Evolutionary conservation across 2,888 invertebrate genomes (phyloP), one percentile per base, ranked within the genome.

Genomic region (Nomada fabriciana): DNA sequence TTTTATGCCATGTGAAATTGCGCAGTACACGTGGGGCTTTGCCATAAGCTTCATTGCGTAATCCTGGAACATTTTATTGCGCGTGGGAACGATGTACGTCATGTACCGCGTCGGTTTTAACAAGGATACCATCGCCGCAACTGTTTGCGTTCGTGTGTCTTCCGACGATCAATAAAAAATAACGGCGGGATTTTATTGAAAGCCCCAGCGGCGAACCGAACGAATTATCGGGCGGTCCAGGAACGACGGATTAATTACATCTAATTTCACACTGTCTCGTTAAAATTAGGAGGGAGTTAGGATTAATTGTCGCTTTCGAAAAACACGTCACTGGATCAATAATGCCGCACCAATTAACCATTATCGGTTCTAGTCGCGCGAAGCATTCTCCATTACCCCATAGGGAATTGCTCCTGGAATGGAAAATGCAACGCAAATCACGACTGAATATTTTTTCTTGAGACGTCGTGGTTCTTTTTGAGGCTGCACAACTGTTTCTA

Each of bases 61-160:
- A 87, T 82, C 84, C 84, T 73, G 76, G 73, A 80, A 79, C 80
- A 84, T 87, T 87, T 87, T 87, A 87, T 82, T 82, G 84, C 87
- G 84, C 86, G 87, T 87, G 87, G 87, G 87, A 86, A 87, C 79
- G 81, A 75, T 73, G 76, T 77, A 87, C 87, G 86, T 86, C 86
- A 86, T 83, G 85, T 78, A 76, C 83, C 83, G 79, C 83, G 72
- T 83, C 78, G 80, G 80, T 80, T 82, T 83, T 85, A 85, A 85
- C 84, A 80, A 86, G 80, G 82, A 84, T 70, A 63, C 63, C 65
- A 53, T 73, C 68, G 43, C 53, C 25, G 71, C 25, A 23, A 55
- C 67, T 59, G 68, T 67, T 47, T 25, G 55, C 52, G 50, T 53
- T 42, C 60, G 65, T 67, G 57, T 70, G 74, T 70, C 75, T 81